Evolutionary conservation across 1,140 invertebrate species (phyloP).

Genomic region (Drosophila pandora): DNA sequence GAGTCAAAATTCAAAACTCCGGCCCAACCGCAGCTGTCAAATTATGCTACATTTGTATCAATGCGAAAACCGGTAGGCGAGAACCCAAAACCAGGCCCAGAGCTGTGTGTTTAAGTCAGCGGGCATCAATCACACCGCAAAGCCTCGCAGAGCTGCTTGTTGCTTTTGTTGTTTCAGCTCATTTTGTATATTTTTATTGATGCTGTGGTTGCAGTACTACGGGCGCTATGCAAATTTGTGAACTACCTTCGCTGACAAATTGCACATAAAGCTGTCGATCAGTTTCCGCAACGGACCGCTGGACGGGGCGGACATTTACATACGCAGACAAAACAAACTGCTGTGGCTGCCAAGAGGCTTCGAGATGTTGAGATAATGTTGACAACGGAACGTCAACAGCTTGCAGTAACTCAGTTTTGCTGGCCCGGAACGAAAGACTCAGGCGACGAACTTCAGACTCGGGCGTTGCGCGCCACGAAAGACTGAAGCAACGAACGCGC

Average conservation of each 20-base stretch:
- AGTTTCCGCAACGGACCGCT: conserved; percentile 57
- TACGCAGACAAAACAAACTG: conserved; percentile 42
- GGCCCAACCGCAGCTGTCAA: conserved; percentile 69
- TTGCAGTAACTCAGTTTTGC: conserved; percentile 44
- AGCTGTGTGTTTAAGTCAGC: conserved; percentile 60
- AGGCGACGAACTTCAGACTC: conserved; percentile 53
- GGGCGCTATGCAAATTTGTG: conserved; percentile 78
- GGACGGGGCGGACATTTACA: conserved; percentile 37
- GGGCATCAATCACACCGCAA: conserved; percentile 61
- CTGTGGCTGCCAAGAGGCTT: neutral
- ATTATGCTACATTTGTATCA: conserved; percentile 72
- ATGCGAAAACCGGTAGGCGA: conserved; percentile 64
- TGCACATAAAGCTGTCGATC: conserved; percentile 82
- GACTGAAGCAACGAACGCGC: conserved; percentile 71
- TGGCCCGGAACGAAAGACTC: conserved; percentile 48
- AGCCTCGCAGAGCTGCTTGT: conserved; percentile 11
- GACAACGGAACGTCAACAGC: conserved; percentile 79
- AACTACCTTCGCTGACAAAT: conserved; percentile 80
- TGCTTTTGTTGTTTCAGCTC: neutral
- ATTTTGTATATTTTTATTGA: neutral
- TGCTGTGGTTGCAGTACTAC: conserved; percentile 13
- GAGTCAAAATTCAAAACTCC: conserved; percentile 43
- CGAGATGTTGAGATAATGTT: conserved; percentile 63
- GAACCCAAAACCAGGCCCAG: conserved; percentile 42
- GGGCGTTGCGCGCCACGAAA: conserved; percentile 43